These are phyloP conservation scores for Cyphomyrus discorhynchus DNA, from an alignment of 2,113 vertebrate species.

Conservation along the genomic window DNA sequence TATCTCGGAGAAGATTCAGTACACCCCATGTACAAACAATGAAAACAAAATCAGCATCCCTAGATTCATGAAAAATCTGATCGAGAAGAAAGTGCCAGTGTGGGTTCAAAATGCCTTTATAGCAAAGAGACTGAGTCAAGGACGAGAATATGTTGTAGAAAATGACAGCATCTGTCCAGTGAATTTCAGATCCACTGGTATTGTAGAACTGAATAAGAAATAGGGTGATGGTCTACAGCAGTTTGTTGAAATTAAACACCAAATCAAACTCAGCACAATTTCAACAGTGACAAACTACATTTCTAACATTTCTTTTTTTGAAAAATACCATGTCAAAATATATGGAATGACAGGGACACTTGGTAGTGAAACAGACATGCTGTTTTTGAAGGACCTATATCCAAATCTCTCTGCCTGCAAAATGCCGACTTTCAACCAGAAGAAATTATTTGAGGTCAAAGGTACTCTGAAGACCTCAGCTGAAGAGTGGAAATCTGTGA, in stretches of 20 bases:
- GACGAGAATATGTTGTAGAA: constrained; percentile 27
- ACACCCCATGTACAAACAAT: constrained; percentile 10
- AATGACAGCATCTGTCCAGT: constrained; percentile 27
- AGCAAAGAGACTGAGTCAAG: constrained; percentile 18
- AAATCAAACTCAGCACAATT: constrained; percentile 22
- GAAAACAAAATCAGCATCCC: constrained; percentile 22
- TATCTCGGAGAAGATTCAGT: not conserved
- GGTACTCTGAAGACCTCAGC: not conserved
- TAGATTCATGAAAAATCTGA: constrained; percentile 20
- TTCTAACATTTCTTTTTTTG: constrained; percentile 28
- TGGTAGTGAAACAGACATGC: constrained; percentile 23
- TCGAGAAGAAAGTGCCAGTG: not conserved
- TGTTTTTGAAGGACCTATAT: constrained; percentile 26
- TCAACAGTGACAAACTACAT: constrained; percentile 27
- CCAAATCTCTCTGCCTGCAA: constrained; percentile 1
- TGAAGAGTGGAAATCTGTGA: constrained; percentile 26
- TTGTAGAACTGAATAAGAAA: constrained; percentile 32
- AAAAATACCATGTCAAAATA: constrained; percentile 19
- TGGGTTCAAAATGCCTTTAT: constrained; percentile 36
- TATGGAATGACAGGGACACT: constrained; percentile 38
- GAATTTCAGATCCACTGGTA: constrained; percentile 35
- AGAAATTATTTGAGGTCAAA: constrained; percentile 31
- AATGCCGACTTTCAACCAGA: constrained; percentile 29
- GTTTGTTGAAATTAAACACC: constrained; percentile 36
- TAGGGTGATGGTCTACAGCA: constrained; percentile 41